Percentiles rank a stretch among this genome's conserved stretches.
Conservation (phyloP, 1,140 invertebrate species). For the Apis laboriosa region DNA sequence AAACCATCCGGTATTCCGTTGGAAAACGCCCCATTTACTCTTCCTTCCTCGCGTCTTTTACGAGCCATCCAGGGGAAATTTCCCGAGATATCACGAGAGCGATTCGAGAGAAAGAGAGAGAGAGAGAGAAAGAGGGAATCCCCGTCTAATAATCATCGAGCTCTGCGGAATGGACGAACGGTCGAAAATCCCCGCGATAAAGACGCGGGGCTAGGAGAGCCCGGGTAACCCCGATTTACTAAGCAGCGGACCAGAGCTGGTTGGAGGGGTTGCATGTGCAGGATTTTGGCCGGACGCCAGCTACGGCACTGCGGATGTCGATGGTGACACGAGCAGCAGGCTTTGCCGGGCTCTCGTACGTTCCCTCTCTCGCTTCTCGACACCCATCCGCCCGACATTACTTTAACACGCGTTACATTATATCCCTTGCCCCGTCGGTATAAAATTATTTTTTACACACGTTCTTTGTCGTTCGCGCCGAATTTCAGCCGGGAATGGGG, state of each 20-base stretch:
- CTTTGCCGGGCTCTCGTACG: conserved; percentile 43
- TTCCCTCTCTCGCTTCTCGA: conserved; percentile 25
- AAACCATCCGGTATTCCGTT: background rate
- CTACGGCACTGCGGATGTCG: conserved; percentile 78
- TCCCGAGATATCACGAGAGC: background rate
- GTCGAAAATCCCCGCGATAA: conserved; percentile 63
- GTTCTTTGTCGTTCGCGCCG: no score
- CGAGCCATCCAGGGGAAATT: background rate
- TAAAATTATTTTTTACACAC: no score
- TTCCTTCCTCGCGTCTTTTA: background rate
- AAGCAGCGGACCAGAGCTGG: conserved; percentile 40
- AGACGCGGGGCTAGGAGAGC: conserved; percentile 59
- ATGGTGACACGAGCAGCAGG: conserved; percentile 68
- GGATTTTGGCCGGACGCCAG: conserved; percentile 74
- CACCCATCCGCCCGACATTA: background rate
- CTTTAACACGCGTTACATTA: background rate
- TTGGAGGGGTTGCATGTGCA: conserved; percentile 54
- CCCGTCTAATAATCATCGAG: conserved; percentile 38
- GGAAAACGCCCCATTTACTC: background rate
- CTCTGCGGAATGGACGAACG: conserved; percentile 17
- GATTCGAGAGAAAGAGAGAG: conserved; percentile 9
- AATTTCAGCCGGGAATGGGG: no score
- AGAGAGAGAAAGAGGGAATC: background rate
- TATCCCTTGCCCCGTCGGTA: no score
- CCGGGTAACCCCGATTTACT: conserved; percentile 64